These are phyloP conservation scores for Brachionus asplanchnoidis DNA, from an alignment of 1,140 invertebrate genomes.

Conservation along the genomic window DNA sequence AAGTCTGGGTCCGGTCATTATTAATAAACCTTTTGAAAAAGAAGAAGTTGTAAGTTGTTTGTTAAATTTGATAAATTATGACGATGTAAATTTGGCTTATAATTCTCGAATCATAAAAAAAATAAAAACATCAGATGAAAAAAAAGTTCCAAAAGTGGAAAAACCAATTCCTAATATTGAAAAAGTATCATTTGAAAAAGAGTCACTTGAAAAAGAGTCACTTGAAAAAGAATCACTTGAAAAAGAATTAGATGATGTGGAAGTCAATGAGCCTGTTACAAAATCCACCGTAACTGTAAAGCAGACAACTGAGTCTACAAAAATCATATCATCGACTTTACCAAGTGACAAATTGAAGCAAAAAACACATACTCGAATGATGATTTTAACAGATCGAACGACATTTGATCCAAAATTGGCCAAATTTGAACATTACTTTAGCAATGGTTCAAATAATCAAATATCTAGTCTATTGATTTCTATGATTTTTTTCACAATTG, in stretches of 20 bases:
- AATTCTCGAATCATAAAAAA: background rate
- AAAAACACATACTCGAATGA: background rate
- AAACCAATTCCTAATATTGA: background rate
- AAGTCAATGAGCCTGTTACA: background rate
- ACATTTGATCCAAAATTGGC: background rate
- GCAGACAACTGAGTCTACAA: background rate
- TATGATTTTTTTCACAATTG: background rate
- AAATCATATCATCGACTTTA: background rate
- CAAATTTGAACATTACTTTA: background rate
- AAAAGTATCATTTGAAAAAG: background rate
- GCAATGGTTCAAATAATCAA: background rate
- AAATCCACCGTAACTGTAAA: background rate
- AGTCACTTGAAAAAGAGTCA: background rate
- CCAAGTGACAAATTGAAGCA: background rate
- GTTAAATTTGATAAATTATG: conserved; percentile 30
- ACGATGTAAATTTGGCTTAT: conserved; percentile 5
- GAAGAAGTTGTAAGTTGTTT: conserved; percentile 31
- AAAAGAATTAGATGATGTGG: background rate
- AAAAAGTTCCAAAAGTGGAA: background rate
- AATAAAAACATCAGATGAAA: background rate
- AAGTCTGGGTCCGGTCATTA: background rate
- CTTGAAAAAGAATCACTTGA: background rate
- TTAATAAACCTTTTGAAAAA: conserved; percentile 9
- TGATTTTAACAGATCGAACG: conserved; percentile 9
- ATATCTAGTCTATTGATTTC: background rate